Evolutionary conservation across 2,113 vertebrate species (phyloP).

Genomic region (Mystacornis crossleyi): DNA sequence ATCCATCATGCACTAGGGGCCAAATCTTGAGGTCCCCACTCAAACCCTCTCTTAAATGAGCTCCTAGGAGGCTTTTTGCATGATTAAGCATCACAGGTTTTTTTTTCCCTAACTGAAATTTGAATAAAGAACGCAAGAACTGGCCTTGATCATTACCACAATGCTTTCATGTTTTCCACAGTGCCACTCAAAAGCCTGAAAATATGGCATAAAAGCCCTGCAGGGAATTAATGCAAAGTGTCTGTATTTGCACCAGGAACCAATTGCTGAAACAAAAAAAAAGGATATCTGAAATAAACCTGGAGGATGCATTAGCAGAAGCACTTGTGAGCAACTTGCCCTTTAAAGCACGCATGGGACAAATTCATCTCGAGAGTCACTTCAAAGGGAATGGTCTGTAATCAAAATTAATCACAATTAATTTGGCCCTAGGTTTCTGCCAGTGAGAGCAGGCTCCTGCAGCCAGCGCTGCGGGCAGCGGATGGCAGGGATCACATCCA

Average conservation of each 20-base stretch:
- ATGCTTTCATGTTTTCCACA: slow-evolving; percentile 18
- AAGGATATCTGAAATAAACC: not conserved
- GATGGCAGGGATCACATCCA: not conserved
- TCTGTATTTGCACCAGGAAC: slow-evolving; percentile 12
- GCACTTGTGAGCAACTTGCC: slow-evolving; percentile 28
- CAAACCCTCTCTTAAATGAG: not conserved
- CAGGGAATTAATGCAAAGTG: not conserved
- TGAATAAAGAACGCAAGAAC: slow-evolving; percentile 14
- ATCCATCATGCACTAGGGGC: not conserved
- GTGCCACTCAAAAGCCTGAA: slow-evolving; percentile 28
- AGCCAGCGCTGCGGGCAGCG: not conserved
- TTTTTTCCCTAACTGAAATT: not conserved
- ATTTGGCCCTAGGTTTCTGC: slow-evolving; percentile 10
- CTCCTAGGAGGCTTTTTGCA: slow-evolving; percentile 18
- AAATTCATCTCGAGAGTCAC: slow-evolving; percentile 28
- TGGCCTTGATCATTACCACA: slow-evolving; percentile 13
- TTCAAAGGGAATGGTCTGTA: slow-evolving; percentile 22
- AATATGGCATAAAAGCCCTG: not conserved
- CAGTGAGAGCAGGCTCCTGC: not conserved
- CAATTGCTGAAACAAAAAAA: not conserved
- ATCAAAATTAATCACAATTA: slow-evolving; percentile 52
- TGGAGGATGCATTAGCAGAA: slow-evolving; percentile 21
- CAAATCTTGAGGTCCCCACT: not conserved
- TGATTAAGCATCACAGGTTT: not conserved
- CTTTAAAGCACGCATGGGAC: not conserved